Evolutionary conservation across 2,888 invertebrate genomes (phyloP), one percentile per base, ranked within the genome.

Genomic region (Gibbula magus): DNA sequence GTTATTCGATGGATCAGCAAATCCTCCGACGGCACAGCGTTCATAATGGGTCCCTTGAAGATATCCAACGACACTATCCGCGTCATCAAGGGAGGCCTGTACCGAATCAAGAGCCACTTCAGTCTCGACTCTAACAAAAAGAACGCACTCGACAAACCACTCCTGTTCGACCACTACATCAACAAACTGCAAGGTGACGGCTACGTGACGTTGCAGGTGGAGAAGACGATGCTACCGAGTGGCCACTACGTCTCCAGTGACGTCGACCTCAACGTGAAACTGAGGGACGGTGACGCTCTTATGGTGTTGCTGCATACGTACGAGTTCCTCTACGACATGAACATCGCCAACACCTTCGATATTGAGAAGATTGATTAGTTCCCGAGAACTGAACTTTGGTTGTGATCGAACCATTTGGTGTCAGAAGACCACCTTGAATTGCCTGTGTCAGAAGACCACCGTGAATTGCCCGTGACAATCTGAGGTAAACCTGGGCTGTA

Each of bases 121-220:
- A 74, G 74, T 16, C 25, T 74, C 74, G 74, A 74, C 74, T 51
- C 51, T 2, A 51, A 51, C 16, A 74, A n/a, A n/a, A 51, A 45
- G 10, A 45, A 7, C 4, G 5, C 20, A 10, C 8, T 0, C 0
- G 0, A 74, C 25, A 16, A 8, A 7, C 13, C 20, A 10, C 7
- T 22, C 8, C 39, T 74, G 2, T n/a, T 45, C 22, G 51, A 51
- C 8, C 74, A 74, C 74, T 16, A 2, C 51, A 22, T 74, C 25
- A 51, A 51, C 51, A 74, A 52, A 35, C 1, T 2, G 7, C 13
- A 22, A 22, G 20, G n/a, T 22, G 25, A 4, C 22, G 25, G 5
- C 1, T 22, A 1, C 13, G 13, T 52, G 0, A 22, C 16, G 3
- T 20, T 74, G 2, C 7, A 39, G 18, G 16, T 45, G 1, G 74